Evolutionary conservation across 2,113 vertebrate species (phyloP).

Genomic region (Gulo gulo): DNA sequence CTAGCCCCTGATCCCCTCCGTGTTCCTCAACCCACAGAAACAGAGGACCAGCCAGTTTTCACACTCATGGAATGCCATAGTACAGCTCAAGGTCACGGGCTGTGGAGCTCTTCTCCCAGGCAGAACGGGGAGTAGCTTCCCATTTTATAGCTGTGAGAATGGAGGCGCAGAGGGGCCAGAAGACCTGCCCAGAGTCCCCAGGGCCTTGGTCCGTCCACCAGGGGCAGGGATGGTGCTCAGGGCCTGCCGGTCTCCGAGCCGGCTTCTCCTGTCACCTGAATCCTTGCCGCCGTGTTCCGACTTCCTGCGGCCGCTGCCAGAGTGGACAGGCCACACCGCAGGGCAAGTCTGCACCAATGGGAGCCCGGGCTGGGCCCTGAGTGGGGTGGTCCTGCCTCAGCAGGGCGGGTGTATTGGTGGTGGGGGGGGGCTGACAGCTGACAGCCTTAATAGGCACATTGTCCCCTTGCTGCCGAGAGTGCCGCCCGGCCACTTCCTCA

Average conservation of each 20-base stretch:
- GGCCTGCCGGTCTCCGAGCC: background rate
- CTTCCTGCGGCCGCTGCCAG: background rate
- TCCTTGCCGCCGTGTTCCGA: background rate
- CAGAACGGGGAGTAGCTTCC: background rate
- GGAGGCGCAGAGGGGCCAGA: background rate
- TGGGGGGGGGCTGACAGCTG: background rate
- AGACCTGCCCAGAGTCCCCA: background rate
- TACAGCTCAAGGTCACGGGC: background rate
- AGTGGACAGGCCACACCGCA: background rate
- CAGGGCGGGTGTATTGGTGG: background rate
- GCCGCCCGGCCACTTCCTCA: conserved; percentile 52
- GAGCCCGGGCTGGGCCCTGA: background rate
- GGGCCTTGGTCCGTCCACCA: background rate
- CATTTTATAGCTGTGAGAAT: background rate
- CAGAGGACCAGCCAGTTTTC: background rate
- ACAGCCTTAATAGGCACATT: conserved; percentile 72
- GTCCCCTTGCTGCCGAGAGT: conserved; percentile 41
- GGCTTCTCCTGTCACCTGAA: background rate
- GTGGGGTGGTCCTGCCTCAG: conserved; percentile 49
- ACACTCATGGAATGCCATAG: background rate
- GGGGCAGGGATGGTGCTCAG: background rate
- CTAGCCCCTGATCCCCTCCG: background rate
- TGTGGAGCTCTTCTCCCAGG: background rate
- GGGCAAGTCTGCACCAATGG: background rate
- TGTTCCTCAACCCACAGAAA: background rate